phyloP scores from a whole-genome alignment of 2,113 vertebrate genomes.

The Bujurquina vittata region DNA sequence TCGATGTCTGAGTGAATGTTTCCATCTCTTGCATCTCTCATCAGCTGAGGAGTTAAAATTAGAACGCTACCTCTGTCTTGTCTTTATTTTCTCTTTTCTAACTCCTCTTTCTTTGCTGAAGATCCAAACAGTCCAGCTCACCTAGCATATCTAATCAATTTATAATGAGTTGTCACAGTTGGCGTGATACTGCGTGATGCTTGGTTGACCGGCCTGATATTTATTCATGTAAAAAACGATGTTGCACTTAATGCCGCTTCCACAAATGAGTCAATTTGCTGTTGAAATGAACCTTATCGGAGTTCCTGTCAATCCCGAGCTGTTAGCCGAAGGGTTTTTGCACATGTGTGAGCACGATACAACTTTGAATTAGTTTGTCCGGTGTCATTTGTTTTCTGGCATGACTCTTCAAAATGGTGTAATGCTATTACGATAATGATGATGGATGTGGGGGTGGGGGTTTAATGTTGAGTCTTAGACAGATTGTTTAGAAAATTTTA shows the following conservation, averaged over 20 bases:
- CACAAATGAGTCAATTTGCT: slow-evolving; percentile 69
- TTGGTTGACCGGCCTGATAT: slow-evolving; percentile 64
- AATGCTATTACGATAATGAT: not conserved
- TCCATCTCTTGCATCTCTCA: slow-evolving; percentile 44
- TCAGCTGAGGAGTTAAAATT: slow-evolving; percentile 62
- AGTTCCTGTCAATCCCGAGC: slow-evolving; percentile 63
- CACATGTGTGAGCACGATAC: not conserved
- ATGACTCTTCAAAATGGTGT: not conserved
- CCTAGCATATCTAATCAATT: slow-evolving; percentile 59
- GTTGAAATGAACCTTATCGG: slow-evolving; percentile 70
- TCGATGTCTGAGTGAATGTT: slow-evolving; percentile 21
- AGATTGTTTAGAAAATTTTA: not conserved
- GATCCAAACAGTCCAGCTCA: not conserved
- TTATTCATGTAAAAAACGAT: slow-evolving; percentile 70
- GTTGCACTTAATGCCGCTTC: slow-evolving; percentile 62
- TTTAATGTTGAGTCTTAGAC: not conserved
- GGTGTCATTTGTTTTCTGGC: not conserved
- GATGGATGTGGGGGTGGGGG: not conserved
- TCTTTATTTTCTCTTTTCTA: slow-evolving; percentile 29
- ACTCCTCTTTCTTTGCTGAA: not conserved
- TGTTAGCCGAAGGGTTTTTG: slow-evolving; percentile 5
- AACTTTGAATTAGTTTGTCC: slow-evolving; percentile 2
- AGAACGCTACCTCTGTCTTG: slow-evolving; percentile 47
- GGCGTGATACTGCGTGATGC: slow-evolving; percentile 40
- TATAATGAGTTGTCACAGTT: slow-evolving; percentile 63